These are phyloP conservation scores for Zaprionus nigranus DNA, from an alignment of 1,140 invertebrate species.

Conservation along the genomic window DNA sequence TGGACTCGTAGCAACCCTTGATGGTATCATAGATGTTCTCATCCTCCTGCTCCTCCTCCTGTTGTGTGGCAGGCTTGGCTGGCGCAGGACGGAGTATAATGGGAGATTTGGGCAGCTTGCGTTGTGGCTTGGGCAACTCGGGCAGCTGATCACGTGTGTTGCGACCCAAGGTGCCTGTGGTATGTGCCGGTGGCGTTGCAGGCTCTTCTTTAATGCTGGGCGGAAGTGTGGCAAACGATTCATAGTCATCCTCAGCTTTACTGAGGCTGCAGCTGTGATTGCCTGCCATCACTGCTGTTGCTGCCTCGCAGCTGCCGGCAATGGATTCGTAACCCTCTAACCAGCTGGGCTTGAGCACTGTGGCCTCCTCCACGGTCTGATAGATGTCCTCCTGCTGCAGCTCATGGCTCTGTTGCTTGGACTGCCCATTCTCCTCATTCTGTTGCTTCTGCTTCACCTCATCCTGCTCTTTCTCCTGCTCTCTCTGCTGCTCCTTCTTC, in stretches of 20 bases:
- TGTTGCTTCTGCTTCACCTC: background rate
- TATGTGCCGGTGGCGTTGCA: conserved; percentile 19
- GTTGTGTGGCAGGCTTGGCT: conserved; percentile 44
- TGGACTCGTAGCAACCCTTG: conserved; percentile 84
- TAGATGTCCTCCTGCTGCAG: conserved; percentile 66
- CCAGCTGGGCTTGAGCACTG: conserved; percentile 36
- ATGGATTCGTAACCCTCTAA: conserved; percentile 80
- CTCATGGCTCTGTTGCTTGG: conserved; percentile 22
- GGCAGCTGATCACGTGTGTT: conserved; percentile 78
- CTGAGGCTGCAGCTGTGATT: background rate
- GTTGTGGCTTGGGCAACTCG: conserved; percentile 74
- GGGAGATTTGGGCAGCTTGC: conserved; percentile 63
- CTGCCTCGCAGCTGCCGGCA: conserved; percentile 60
- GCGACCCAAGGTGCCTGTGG: conserved; percentile 54
- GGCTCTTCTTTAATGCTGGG: conserved; percentile 15
- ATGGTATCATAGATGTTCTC: conserved; percentile 88
- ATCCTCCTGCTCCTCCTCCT: conserved; percentile 42
- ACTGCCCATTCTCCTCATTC: conserved; percentile 4
- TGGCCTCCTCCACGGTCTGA: conserved; percentile 69
- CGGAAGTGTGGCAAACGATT: conserved; percentile 64
- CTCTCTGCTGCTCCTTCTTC: conserved; percentile 10
- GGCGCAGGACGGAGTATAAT: conserved; percentile 54
- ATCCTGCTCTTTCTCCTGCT: conserved; percentile 7
- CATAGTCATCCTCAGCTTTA: conserved; percentile 66
- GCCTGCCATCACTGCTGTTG: background rate